phyloP scores from a whole-genome alignment of 2,797 vertebrate genomes.

The Muscicapa striata region DNA sequence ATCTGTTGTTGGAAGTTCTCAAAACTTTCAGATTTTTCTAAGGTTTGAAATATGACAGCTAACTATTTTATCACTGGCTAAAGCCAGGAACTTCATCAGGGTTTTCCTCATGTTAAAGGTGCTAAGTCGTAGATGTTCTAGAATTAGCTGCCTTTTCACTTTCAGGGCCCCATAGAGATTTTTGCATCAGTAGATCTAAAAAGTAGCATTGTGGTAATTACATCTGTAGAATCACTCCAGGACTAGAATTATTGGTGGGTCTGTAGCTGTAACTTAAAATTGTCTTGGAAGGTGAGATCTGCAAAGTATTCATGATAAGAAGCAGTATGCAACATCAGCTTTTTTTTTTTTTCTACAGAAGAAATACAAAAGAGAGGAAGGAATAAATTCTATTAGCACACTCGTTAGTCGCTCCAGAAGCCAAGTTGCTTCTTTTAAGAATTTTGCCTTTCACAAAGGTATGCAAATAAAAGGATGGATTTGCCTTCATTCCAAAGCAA shows the following conservation, averaged over 20 bases:
- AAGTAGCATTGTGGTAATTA: background rate
- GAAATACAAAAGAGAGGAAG: background rate
- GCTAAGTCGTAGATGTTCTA: background rate
- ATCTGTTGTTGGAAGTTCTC: background rate
- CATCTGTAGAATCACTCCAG: background rate
- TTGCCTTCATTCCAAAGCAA: background rate
- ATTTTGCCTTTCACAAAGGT: background rate
- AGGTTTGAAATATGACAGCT: background rate
- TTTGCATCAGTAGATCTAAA: background rate
- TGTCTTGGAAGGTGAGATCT: background rate
- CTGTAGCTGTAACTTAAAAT: background rate
- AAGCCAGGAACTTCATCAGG: background rate
- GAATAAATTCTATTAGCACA: background rate
- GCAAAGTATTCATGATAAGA: background rate
- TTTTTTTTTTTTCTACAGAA: slow-evolving; percentile 4
- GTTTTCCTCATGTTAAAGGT: background rate
- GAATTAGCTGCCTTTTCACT: background rate
- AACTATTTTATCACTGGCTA: background rate
- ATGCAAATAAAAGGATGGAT: background rate
- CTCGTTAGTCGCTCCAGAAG: background rate
- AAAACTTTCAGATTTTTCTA: background rate
- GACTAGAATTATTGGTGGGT: background rate
- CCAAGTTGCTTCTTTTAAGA: background rate
- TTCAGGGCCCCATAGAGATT: background rate
- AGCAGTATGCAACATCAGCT: background rate